These are phyloP conservation scores for Anoplophora glabripennis DNA, from an alignment of 1,140 invertebrate species.

Conservation along the genomic window DNA sequence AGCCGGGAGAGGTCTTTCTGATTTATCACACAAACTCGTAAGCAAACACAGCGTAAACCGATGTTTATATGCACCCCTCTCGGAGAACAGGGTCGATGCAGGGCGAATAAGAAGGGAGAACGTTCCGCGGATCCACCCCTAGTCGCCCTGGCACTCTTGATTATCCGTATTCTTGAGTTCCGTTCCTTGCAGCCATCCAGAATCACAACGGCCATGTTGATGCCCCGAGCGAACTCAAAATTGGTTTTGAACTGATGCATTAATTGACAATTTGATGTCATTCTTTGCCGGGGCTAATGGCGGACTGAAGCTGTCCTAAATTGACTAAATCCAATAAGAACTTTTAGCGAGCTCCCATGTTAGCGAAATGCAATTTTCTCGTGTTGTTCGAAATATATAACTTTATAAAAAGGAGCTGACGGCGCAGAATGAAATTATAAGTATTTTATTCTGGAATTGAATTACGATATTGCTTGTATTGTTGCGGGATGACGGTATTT, in stretches of 20 bases:
- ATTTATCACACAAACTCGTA: no score
- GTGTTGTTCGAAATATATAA: constrained; percentile 26
- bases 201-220: constrained; percentile 31
- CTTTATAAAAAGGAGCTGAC: constrained; percentile 26
- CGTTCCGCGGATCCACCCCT: constrained; percentile 30
- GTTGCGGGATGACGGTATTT: no score
- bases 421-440: constrained; percentile 24
- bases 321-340: constrained; percentile 42
- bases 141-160: constrained; percentile 27
- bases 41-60: background rate
- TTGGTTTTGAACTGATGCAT: constrained; percentile 43
- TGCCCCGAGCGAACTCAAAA: constrained; percentile 32
- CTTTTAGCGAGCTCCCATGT: constrained; percentile 34
- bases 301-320: constrained; percentile 40
- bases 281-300: constrained; percentile 41
- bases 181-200: constrained; percentile 9
- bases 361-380: constrained; percentile 34
- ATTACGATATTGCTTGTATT: background rate
- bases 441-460: constrained; percentile 15
- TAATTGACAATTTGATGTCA: constrained; percentile 45
- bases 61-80: constrained; percentile 9
- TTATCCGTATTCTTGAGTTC: constrained; percentile 40
- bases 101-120: constrained; percentile 25
- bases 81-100: constrained; percentile 12
- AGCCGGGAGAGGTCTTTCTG: no score